phyloP scores from a whole-genome alignment of 1,140 invertebrate species.

The Drosophila mojavensis region DNA sequence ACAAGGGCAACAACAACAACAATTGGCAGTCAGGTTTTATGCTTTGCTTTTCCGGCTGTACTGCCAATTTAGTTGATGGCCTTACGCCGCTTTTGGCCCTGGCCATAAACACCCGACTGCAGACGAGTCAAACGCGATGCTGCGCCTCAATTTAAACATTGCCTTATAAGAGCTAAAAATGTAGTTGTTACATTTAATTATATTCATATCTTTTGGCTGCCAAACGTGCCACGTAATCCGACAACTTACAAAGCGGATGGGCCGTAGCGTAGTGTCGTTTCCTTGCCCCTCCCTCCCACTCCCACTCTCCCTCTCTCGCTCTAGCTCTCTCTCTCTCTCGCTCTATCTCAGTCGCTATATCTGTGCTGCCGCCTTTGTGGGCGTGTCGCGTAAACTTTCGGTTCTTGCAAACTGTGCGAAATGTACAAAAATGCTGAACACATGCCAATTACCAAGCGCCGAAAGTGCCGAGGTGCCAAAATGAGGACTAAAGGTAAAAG shows the following conservation, averaged over 20 bases:
- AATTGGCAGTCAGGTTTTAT: conserved; percentile 69
- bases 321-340: not conserved
- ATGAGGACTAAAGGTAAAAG: conserved; percentile 62
- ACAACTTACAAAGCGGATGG: conserved; percentile 45
- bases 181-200: conserved; percentile 82
- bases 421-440: conserved; percentile 80
- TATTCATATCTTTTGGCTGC: conserved; percentile 78
- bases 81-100: conserved; percentile 45
- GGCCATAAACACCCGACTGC: conserved; percentile 58
- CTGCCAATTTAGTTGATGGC: conserved; percentile 76
- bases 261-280: not conserved
- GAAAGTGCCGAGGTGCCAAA: conserved; percentile 75
- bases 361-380: not conserved
- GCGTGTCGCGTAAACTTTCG: conserved; percentile 41
- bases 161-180: conserved; percentile 74
- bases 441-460: conserved; percentile 73
- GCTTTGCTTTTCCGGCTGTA: conserved; percentile 21
- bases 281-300: not conserved
- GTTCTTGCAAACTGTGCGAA: conserved; percentile 75
- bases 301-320: not conserved
- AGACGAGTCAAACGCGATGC: conserved; percentile 1
- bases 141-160: conserved; percentile 56
- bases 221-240: conserved; percentile 73
- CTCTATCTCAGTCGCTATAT: not conserved
- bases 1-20: conserved; percentile 3